phyloP scores from a whole-genome alignment of 2,888 invertebrate species.

The Amitus sp. region DNA sequence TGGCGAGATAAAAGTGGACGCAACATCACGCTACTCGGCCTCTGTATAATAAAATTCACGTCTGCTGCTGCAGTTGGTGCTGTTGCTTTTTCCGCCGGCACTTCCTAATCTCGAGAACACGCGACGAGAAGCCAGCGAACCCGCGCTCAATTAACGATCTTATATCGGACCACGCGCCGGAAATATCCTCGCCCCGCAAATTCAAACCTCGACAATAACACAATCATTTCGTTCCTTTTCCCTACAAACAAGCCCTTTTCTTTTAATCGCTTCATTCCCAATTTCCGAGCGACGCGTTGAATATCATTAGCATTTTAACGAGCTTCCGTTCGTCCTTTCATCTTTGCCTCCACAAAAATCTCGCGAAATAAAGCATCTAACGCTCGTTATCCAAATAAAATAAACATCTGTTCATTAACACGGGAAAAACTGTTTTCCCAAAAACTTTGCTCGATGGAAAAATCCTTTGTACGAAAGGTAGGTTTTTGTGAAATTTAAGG shows the following conservation, averaged over 20 bases:
- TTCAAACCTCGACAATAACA: not conserved
- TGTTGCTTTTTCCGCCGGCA: slow-evolving; percentile 15
- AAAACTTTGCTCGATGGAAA: not conserved
- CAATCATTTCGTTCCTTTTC: not conserved
- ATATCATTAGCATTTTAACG: no score
- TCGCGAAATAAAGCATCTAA: not conserved
- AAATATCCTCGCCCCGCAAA: slow-evolving; percentile 24
- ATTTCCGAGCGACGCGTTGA: no score
- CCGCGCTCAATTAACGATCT: slow-evolving; percentile 31
- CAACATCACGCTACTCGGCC: slow-evolving; percentile 4
- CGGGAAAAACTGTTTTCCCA: not conserved
- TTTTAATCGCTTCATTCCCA: no score
- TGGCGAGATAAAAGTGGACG: not conserved
- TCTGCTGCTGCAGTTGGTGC: slow-evolving; percentile 8
- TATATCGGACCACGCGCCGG: slow-evolving; percentile 29
- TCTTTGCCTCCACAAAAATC: not conserved
- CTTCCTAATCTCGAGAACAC: slow-evolving; percentile 35
- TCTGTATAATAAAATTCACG: slow-evolving; percentile 28
- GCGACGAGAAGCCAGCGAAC: slow-evolving; percentile 26
- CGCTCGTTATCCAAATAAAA: not conserved
- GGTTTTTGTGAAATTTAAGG: not conserved
- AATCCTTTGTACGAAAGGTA: not conserved
- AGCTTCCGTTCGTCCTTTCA: not conserved
- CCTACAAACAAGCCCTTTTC: not conserved
- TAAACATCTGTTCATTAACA: not conserved